Evolutionary conservation across 2,113 vertebrate genomes (phyloP).

Genomic region (Dicrurus megarhynchus): DNA sequence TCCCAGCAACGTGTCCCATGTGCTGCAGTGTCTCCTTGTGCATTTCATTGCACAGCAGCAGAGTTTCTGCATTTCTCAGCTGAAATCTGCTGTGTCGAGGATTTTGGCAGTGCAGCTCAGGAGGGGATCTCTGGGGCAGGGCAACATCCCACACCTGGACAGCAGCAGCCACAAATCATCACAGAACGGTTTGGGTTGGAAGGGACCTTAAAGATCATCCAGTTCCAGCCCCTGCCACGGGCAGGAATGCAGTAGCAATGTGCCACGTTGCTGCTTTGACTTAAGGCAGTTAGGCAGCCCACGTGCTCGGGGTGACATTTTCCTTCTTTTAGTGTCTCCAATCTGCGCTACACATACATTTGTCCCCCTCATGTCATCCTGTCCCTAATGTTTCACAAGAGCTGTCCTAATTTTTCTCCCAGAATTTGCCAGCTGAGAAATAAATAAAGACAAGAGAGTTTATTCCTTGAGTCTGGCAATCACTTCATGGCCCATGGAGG

Average conservation of each 20-base stretch:
- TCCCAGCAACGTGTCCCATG: neutral
- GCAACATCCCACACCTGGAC: too few species aligned
- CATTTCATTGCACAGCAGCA: fast-evolving
- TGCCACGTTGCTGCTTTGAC: neutral
- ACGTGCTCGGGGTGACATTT: fast-evolving
- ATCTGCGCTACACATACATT: too few species aligned
- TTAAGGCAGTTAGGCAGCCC: neutral
- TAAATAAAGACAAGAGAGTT: neutral
- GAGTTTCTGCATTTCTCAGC: neutral
- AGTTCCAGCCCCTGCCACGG: neutral
- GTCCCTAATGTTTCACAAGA: neutral
- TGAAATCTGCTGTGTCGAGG: neutral
- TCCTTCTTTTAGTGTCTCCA: neutral
- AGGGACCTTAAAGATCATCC: neutral
- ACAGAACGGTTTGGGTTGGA: neutral
- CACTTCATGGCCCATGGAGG: neutral
- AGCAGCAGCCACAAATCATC: neutral
- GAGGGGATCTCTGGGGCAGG: neutral
- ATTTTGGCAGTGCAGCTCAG: neutral
- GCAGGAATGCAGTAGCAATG: neutral
- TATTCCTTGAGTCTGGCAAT: neutral
- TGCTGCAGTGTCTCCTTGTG: neutral
- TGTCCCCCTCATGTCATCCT: neutral
- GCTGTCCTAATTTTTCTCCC: neutral
- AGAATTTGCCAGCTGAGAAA: neutral